Evolutionary conservation across 2,797 vertebrate species (phyloP), one percentile per base, ranked within the genome.

Genomic region (Mycteria americana): DNA sequence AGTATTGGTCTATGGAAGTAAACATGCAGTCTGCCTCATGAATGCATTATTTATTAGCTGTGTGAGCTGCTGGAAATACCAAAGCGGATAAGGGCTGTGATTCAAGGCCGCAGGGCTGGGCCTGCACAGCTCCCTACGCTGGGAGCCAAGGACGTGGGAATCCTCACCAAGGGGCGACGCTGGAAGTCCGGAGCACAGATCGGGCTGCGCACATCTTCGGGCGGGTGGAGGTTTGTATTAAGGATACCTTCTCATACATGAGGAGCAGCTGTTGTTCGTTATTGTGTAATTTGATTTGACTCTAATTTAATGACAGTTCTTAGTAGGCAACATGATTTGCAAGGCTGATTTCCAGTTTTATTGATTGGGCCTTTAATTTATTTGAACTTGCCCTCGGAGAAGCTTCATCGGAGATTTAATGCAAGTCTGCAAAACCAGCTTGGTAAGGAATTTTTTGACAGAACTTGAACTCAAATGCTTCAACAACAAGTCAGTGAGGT

Each of bases 261-360:
- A 81, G 43, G 27, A 88, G 39, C 0, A 0, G 28, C 72, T 62
- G 53, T 8, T 75, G 8, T 63, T 93, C 2, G 5, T 88, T 88
- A 41, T 28, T 63, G 27, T 56, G 27, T 79, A 67, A 94, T 92
- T 91, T 86, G 67, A 94, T 93, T 85, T 95, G 65, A 59, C 65
- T 91, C 39, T 91, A 73, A 89, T 88, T 91, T 91, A 89, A 91
- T 84, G 85, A 23, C 46, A 56, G 23, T 78, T 88, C 57, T 68
- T 93, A 69, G 59, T 50, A 23, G 39, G 41, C 51, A 93, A 62
- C 43, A 12, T 43, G 65, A 69, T 95, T 95, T 96, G 73, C 56
- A 80, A 95, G 84, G 81, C 75, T 93, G 62, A 75, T 92, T 95
- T 94, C 59, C 56, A 69, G 69, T 85, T 91, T 85, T 95, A 78